These are phyloP conservation scores for Acanthosoma haemorrhoidale DNA, from an alignment of 2,888 invertebrate genomes.

Conservation along the genomic window DNA sequence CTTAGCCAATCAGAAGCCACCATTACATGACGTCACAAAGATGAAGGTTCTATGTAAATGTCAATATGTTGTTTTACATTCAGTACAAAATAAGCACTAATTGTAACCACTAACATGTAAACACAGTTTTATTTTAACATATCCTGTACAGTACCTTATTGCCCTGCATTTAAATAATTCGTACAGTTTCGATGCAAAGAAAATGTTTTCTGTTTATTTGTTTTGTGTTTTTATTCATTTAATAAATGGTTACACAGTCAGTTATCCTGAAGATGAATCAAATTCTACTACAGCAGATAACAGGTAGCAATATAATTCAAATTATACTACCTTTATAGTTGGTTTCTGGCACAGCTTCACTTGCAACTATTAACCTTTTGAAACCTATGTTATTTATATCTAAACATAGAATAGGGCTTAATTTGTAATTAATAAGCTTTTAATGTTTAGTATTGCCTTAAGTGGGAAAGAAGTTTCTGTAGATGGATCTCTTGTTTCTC, in stretches of 20 bases:
- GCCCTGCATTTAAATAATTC: too few relatives aligned
- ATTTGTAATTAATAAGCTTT: background rate
- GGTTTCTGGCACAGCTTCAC: background rate
- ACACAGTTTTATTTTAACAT: background rate
- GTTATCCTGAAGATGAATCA: background rate
- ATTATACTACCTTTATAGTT: background rate
- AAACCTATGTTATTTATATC: too few relatives aligned
- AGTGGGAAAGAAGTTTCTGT: constrained; percentile 29
- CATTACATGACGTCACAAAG: constrained; percentile 17
- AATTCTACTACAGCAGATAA: background rate
- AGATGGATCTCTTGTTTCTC: constrained; percentile 30
- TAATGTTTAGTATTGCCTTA: constrained; percentile 29
- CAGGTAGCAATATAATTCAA: background rate
- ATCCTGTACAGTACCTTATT: background rate
- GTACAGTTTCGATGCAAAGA: background rate
- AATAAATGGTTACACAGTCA: constrained; percentile 7
- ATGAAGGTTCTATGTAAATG: constrained; percentile 24
- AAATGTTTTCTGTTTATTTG: too few relatives aligned
- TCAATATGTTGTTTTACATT: constrained; percentile 23
- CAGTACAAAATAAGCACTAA: too few relatives aligned
- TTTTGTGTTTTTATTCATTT: constrained; percentile 9
- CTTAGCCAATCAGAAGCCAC: background rate
- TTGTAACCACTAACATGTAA: too few relatives aligned
- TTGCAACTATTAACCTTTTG: too few relatives aligned
- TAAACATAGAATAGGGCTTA: background rate